Percentiles rank a stretch among this genome's conserved stretches.
Evolutionary conservation across 2,113 vertebrate genomes (phyloP).

Genomic region (Oncorhynchus keta): DNA sequence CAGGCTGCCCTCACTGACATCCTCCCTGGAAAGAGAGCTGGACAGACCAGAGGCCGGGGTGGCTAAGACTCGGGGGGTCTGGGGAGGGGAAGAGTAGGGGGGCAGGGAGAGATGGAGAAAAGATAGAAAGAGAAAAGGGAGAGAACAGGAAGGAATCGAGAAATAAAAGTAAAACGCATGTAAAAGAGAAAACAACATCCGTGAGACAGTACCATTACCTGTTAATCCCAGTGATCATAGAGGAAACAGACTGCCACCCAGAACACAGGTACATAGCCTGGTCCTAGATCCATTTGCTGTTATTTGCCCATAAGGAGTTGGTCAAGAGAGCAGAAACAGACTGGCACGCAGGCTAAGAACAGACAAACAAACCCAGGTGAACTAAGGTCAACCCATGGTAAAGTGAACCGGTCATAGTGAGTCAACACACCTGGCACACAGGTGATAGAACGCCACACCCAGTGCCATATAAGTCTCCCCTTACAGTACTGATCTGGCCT

Average conservation of each 20-base stretch:
- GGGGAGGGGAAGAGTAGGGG: background rate
- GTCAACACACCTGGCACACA: background rate
- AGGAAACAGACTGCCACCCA: background rate
- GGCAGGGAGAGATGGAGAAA: background rate
- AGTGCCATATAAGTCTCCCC: constrained; percentile 32
- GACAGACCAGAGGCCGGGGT: constrained; percentile 64
- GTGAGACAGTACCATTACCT: background rate
- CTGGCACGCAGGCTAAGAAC: background rate
- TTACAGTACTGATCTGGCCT: background rate
- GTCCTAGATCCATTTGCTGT: background rate
- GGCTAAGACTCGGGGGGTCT: constrained; percentile 56
- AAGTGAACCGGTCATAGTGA: background rate
- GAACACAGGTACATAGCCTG: background rate
- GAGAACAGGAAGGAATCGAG: background rate
- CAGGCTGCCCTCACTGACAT: constrained; percentile 84
- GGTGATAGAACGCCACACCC: background rate
- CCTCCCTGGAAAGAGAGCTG: constrained; percentile 72
- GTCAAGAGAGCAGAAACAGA: too few relatives aligned
- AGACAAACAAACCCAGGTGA: background rate
- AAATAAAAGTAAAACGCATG: background rate
- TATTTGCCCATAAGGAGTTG: background rate
- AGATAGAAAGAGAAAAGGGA: background rate
- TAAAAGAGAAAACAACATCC: background rate
- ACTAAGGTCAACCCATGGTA: background rate
- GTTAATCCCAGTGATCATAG: background rate